Base-by-base conservation (phyloP, 2,888 invertebrate genomes). In the Ennomos erosarius region DNA sequence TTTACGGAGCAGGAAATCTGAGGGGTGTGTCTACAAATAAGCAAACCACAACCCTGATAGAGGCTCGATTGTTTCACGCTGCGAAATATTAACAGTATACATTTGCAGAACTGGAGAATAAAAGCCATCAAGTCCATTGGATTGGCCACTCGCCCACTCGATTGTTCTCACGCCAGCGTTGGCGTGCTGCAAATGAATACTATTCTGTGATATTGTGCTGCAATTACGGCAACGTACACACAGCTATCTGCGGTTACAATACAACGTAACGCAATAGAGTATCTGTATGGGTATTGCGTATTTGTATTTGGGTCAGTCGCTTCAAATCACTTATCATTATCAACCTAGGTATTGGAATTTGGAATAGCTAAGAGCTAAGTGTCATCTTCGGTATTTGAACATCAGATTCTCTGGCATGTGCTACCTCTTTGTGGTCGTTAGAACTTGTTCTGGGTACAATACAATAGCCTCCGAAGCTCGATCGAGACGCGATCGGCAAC, bases 121-220 rank as follows among this genome's bases (percentile, higher is more conserved):
- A 34, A 9, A 35, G 42, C 3, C 35, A 36, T 36, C 67, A 55
- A 71, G 69, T 68, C 68, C 70, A 73, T 70, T 71, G 63, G 65
- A 57, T 73, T 78, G 76, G 74, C 76, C 75, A 77, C 38, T 52
- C 80, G 69, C 70, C 65, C 76, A 74, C 76, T 61, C 65, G 63
- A 33, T 49, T 47, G 50, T 57, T 62, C 70, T 73, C 75, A 71
- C 70, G 68, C 62, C 52, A 59, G 78, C 78, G 83, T 83, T 75
- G 81, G 83, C 82, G 79, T 76, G 81, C 75, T 78, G 78, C 76
- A 83, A 80, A 84, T 84, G 81, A 82, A 84, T 81, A 79, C 79
- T 70, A 80, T 79, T 45, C 54, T 42, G 47, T 50, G 54, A 50
- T 51, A 84, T 81, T 79, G 82, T 84, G 81, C 76, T 80, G 82